Conservation (phyloP, 1,140 invertebrate genomes). For the Melanaphis sacchari region DNA sequence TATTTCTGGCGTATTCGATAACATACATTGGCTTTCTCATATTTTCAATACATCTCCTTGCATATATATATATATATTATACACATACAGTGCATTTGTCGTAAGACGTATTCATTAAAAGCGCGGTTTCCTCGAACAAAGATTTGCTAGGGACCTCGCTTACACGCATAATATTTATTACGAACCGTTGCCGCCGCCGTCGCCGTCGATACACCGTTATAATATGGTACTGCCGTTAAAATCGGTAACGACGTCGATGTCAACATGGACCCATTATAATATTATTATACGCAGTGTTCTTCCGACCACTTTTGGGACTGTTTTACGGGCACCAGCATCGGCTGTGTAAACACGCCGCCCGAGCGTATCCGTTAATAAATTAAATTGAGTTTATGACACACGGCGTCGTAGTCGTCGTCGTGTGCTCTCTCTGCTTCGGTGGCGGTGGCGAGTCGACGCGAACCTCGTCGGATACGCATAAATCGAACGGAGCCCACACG, state of each 20-base stretch:
- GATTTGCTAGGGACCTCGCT: too few relatives aligned
- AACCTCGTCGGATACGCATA: not conserved
- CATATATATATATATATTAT: too few relatives aligned
- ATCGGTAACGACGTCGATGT: not conserved
- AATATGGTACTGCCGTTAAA: constrained; percentile 10
- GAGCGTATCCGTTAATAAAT: constrained; percentile 16
- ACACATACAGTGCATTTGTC: too few relatives aligned
- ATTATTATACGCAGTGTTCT: too few relatives aligned
- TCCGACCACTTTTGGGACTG: not conserved
- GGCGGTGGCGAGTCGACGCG: not conserved
- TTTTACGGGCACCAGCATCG: not conserved
- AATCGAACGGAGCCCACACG: not conserved
- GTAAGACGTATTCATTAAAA: too few relatives aligned
- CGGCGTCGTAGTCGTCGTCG: not conserved
- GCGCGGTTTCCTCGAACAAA: too few relatives aligned
- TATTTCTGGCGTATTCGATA: too few relatives aligned
- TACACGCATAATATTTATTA: too few relatives aligned
- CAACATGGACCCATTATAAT: not conserved
- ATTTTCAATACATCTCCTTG: too few relatives aligned
- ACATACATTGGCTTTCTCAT: too few relatives aligned
- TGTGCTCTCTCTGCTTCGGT: too few relatives aligned
- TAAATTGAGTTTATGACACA: constrained; percentile 32
- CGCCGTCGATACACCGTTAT: too few relatives aligned
- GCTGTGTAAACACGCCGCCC: not conserved
- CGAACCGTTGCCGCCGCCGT: not conserved